Percentiles rank a stretch among this genome's conserved stretches.
Evolutionary conservation across 2,797 vertebrate genomes (phyloP).

Genomic region (Danio aesculapii): DNA sequence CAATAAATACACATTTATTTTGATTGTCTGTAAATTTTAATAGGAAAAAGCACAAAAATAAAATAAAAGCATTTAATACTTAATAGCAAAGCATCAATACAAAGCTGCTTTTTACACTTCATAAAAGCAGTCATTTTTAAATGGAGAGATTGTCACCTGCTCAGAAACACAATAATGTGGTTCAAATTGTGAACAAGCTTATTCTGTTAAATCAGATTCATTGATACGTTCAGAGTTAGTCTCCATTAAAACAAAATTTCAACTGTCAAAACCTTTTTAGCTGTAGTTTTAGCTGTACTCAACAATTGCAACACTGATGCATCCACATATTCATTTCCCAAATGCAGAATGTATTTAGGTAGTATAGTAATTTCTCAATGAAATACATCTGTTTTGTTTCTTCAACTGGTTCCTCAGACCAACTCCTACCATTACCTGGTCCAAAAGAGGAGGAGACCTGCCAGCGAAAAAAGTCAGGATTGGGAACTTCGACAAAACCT

Average conservation of each 20-base stretch:
- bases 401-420: slow-evolving; percentile 66
- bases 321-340: neutral
- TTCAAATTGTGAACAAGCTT: too few relatives aligned
- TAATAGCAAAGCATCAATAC: too few relatives aligned
- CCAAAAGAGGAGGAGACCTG: slow-evolving; percentile 94
- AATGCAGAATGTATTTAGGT: neutral
- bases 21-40: neutral
- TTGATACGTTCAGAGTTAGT: too few relatives aligned
- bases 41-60: too few relatives aligned
- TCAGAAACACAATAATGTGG: too few relatives aligned
- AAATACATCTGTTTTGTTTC: neutral
- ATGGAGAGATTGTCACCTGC: too few relatives aligned
- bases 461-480: slow-evolving; percentile 85
- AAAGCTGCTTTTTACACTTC: too few relatives aligned
- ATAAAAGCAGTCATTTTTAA: too few relatives aligned
- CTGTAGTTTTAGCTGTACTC: neutral
- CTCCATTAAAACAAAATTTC: neutral
- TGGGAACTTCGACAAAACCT: slow-evolving; percentile 93
- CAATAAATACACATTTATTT: neutral
- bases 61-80: too few relatives aligned
- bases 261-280: neutral
- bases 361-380: neutral
- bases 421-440: slow-evolving; percentile 92
- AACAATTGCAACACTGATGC: neutral
- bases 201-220: too few relatives aligned